Evolutionary conservation across 2,113 vertebrate genomes (phyloP), one percentile per base, ranked within the genome.

Genomic region (Sialia sialis): DNA sequence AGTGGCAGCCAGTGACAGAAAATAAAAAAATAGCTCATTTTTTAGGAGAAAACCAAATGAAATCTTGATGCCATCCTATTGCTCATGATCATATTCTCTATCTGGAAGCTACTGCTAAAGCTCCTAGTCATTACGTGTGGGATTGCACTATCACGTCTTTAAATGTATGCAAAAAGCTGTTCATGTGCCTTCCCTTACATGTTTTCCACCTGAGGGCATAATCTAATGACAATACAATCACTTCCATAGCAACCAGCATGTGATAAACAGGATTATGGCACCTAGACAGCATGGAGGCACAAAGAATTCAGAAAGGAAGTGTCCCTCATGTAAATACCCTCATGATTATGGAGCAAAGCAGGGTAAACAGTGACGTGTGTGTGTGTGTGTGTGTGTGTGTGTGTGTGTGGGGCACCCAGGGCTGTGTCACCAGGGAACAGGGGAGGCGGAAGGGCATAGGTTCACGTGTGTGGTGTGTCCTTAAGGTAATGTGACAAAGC

Each of bases 221-320:
- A 89, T 63, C 34, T 74, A 43, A 51, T 83, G 94, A 36, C 55
- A 70, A n/a, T 51, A 20, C 64, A 76, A 87, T 80, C 58, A 44
- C 79, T 94, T 87, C 68, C 34, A 34, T 76, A 55, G 87, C 69
- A 87, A 64, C 75, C 52, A 62, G 49, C 26, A 5, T 69, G 62
- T 66, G 5, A 4, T 84, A 79, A 95, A 78, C 46, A 39, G 87
- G 68, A 84, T 87, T 94, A 63, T 62, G 70, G 51, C 52, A 55
- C 62, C n/a, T 25, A 9, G 25, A 46, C 91, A 55, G 49, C 68
- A 64, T 32, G 76, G 63, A 69, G 41, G 43, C 51, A 54, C 16
- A 30, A 39, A 36, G 70, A 86, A 72, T 81, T 77, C 34, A 80
- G 81, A 30, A 72, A 59, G 55, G 25, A 86, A 43, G n/a, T 26